Conservation (phyloP, 2,113 vertebrate species). For the Nicator chloris region DNA sequence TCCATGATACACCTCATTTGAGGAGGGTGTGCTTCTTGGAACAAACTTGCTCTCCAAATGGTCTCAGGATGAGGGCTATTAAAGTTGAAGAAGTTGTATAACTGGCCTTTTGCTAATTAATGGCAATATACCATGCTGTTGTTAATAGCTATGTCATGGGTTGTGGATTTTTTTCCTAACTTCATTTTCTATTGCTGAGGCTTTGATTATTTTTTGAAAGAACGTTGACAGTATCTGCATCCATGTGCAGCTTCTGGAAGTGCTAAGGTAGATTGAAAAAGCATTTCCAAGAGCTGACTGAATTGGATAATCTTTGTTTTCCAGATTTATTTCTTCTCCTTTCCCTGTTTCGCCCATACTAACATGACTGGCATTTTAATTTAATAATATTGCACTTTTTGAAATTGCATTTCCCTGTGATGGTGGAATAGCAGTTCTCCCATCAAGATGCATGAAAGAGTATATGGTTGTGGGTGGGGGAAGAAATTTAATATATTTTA, state of each 20-base stretch:
- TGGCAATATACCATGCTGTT: not conserved
- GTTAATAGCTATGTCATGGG: not conserved
- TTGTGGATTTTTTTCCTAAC: not conserved
- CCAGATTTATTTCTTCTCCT: not conserved
- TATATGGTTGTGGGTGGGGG: not conserved
- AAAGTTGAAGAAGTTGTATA: not conserved
- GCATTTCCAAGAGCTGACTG: not conserved
- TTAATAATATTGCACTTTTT: not conserved
- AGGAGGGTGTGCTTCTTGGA: not conserved
- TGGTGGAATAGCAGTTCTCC: not conserved
- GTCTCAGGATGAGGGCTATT: not conserved
- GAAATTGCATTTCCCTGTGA: not conserved
- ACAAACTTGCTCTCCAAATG: not conserved
- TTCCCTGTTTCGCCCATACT: not conserved
- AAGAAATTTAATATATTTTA: slow-evolving; percentile 41
- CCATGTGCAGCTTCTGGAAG: not conserved
- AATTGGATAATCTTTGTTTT: slow-evolving; percentile 3
- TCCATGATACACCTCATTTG: not conserved
- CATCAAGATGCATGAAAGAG: not conserved
- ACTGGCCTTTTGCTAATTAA: slow-evolving; percentile 11
- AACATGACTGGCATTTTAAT: not conserved
- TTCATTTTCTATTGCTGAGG: not conserved
- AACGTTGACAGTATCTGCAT: not conserved
- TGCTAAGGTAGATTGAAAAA: not conserved
- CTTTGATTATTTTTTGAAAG: not conserved